Evolutionary conservation across 2,113 vertebrate species (phyloP).

Genomic region (zebrafish (Danio rerio)): GRCz12tu NC_133194.1:17816001-17816500

Average conservation of each 20-base stretch:
- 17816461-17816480: conserved; percentile 67
- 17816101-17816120: too few relatives aligned
- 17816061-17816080: conserved; percentile 16
- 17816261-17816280: background rate
- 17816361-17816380: background rate
- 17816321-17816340: background rate
- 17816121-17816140: background rate
- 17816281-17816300: background rate
- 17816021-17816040: background rate
- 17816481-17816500: conserved; percentile 74
- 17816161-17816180: background rate
- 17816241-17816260: background rate
- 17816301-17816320: conserved; percentile 10
- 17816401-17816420: conserved; percentile 41
- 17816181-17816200: background rate
- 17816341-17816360: too few relatives aligned
- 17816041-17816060: background rate
- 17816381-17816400: conserved; percentile 64
- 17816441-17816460: conserved; percentile 33
- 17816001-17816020: conserved; percentile 23
- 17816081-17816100: conserved; percentile 4
- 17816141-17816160: conserved; percentile 29
- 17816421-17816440: conserved; percentile 52
- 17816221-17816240: background rate
- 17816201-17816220: background rate